Evolutionary conservation across 1,140 invertebrate genomes (phyloP), one percentile per base, ranked within the genome.

Genomic region (Dendrolimus punctatus): DNA sequence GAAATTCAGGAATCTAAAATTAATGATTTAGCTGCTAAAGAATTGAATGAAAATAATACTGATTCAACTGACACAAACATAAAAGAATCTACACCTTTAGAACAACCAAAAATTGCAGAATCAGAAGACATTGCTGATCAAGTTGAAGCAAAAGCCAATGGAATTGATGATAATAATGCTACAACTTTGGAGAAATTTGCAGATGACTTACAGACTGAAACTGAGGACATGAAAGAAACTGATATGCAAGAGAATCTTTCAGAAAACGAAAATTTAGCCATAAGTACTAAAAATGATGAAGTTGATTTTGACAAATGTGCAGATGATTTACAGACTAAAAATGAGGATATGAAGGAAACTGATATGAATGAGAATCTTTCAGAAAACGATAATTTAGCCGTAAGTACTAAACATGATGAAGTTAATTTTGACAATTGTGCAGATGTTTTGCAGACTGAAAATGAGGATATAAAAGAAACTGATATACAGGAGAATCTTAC

Each of bases 261-360:
- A 23, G 23, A 23, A 23, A 1, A 23, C 23, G 23, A 23, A 1
- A 36, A 46, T 23, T 37, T 46, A 23, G 7, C 46, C 23, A 40
- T 23, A 23, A 23, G 23, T 23, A 23, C 23, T 23, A 23, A 23
- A 23, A 23, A 23, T 23, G 23, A 23, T 23, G 23, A 23, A 23
- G 23, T 23, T 23, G 3, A 23, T 23, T 23, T 23, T 23, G 23
- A 23, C 23, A 23, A 23, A 23, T 23, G 23, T 23, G 23, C 23
- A 23, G 23, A 23, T 23, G 23, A 23, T 40, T 40, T 42, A 58
- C 68, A 62, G 56, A 51, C 39, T 56, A 59, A 41, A 46, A 41
- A 45, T 37, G 53, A 53, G 48, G 44, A 55, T 46, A 40, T 23
- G 40, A 48, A 55, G 8, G 57, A 60, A 48, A 52, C n/a, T 39